phyloP scores from a whole-genome alignment of 1,140 invertebrate genomes.

The Ridgeia piscesae region DNA sequence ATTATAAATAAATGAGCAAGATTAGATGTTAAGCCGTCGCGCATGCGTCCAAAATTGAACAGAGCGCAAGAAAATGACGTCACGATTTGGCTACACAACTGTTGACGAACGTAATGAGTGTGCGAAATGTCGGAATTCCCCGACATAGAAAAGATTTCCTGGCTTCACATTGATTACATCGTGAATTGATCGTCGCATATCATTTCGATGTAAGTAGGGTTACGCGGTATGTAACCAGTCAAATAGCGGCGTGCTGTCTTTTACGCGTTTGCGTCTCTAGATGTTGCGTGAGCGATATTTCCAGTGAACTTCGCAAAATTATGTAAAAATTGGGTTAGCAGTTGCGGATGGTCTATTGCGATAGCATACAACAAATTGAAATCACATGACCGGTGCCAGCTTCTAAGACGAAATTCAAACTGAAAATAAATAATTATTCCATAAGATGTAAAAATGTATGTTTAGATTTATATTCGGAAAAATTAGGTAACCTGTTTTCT shows the following conservation, averaged over 20 bases:
- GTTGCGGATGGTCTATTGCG: too few species aligned
- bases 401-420: too few species aligned
- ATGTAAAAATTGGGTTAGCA: too few species aligned
- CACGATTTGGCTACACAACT: background rate
- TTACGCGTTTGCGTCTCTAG: background rate
- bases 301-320: background rate
- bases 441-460: too few species aligned
- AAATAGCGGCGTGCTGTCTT: background rate
- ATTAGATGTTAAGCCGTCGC: background rate
- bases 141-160: background rate
- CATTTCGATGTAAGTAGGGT: background rate
- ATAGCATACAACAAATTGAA: too few species aligned
- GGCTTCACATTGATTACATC: background rate
- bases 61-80: background rate
- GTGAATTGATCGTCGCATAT: background rate
- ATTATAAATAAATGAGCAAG: background rate
- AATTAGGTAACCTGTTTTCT: too few species aligned
- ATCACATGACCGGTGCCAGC: too few species aligned
- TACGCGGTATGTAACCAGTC: background rate
- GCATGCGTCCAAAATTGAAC: constrained; percentile 2
- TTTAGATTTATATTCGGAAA: too few species aligned
- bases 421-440: too few species aligned
- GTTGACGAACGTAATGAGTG: background rate
- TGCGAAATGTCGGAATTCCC: background rate
- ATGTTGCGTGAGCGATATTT: background rate